phyloP scores from a whole-genome alignment of 1,140 invertebrate genomes.

The Aphis gossypii region DNA sequence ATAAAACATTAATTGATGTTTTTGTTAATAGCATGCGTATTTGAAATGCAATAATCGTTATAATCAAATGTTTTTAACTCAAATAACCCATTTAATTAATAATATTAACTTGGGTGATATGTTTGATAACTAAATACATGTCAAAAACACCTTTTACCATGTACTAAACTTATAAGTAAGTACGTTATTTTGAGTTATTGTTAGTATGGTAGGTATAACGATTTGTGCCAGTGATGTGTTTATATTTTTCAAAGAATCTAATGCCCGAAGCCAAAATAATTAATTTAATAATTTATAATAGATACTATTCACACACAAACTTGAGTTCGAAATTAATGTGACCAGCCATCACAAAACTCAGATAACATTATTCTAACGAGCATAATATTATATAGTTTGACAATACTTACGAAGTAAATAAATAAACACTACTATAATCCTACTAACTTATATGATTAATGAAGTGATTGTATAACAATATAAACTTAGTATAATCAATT shows the following conservation, averaged over 20 bases:
- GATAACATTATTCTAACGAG: not conserved
- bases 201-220: not conserved
- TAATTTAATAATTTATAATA: not conserved
- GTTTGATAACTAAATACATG: not conserved
- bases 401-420: not conserved
- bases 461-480: not conserved
- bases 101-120: not conserved
- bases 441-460: slow-evolving; percentile 9
- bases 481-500: not conserved
- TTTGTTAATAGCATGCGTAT: not conserved
- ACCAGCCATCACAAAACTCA: not conserved
- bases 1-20: not conserved
- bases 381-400: not conserved
- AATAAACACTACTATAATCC: not conserved
- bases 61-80: not conserved
- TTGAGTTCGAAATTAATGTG: not conserved
- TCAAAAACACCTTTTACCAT: not conserved
- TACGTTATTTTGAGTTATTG: not conserved
- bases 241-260: not conserved
- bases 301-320: not conserved
- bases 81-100: not conserved
- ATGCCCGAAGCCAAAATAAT: not conserved
- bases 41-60: not conserved
- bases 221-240: not conserved
- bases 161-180: not conserved